phyloP scores from a whole-genome alignment of 2,888 invertebrate genomes.

The Andricus curvator region DNA sequence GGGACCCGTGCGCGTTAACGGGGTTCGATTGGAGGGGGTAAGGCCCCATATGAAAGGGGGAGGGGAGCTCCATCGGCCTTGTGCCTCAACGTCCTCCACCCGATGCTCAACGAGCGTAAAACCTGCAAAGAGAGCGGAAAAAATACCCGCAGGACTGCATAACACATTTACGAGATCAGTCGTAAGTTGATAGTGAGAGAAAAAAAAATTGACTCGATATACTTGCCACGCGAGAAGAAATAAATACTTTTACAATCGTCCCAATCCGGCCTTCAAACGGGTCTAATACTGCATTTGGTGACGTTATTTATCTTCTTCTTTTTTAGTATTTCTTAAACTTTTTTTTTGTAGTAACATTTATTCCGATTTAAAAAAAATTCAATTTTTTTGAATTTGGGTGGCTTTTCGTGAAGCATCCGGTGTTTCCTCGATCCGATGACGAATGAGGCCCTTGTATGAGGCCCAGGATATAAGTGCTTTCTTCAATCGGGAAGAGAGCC shows the following conservation, averaged over 20 bases:
- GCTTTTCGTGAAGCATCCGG: conserved; percentile 15
- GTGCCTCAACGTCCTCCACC: conserved; percentile 31
- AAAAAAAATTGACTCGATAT: conserved; percentile 20
- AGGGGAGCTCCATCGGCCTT: conserved; percentile 34
- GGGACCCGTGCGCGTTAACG: conserved; percentile 51
- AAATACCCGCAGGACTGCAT: conserved; percentile 32
- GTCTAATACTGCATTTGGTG: conserved; percentile 1
- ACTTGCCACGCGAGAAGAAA: conserved; percentile 20
- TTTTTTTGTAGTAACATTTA: neutral
- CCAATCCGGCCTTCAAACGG: conserved; percentile 30
- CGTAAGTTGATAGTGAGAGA: conserved; percentile 8
- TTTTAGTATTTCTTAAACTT: neutral
- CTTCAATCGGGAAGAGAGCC: conserved; percentile 36
- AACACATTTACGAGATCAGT: conserved; percentile 36
- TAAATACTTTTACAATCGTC: conserved; percentile 32
- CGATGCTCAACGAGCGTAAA: conserved; percentile 38
- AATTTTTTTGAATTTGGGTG: neutral
- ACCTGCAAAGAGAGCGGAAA: conserved; percentile 40
- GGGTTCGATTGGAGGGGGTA: neutral
- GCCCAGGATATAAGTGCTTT: conserved; percentile 35
- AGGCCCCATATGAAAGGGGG: neutral
- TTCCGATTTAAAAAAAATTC: neutral
- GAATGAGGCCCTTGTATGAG: neutral
- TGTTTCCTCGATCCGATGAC: neutral
- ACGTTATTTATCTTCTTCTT: neutral